Evolutionary conservation across 1,140 invertebrate species (phyloP), one percentile per base, ranked within the genome.

Genomic region (Pseudachorutes palmiensis): DNA sequence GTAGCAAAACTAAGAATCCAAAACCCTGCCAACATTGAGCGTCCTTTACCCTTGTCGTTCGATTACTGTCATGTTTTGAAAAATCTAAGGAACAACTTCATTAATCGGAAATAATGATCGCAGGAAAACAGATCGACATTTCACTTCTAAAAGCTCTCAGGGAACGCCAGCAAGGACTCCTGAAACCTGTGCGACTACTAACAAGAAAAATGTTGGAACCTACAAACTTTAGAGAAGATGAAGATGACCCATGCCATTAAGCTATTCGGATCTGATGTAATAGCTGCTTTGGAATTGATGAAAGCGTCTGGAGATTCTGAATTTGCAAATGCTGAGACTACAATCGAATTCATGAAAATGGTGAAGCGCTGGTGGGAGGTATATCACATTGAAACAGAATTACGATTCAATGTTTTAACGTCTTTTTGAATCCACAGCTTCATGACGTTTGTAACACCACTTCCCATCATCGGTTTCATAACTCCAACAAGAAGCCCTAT

Each of bases 1-100:
- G 19, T 41, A 19, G 19, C 36, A 19, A 5, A 41, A 9, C n/a
- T n/a, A n/a, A 5, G 19, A 19, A 41, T 41, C 19, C 5, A 19
- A 5, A 5, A 41, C 19, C 36, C 36, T 9, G 36, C 19, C 19
- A 48, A 63, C 51, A n/a, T 55, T 14, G 48, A 33, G n/a, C 0
- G 36, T 29, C 62, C 69, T 61, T 63, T 71, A 9, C 61, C 58
- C 51, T 28, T 28, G 22, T 30, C 67, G 1, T 73, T 65, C 62
- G 69, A 71, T 63, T 31, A n/a, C 14, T 66, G 67, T 51, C 72
- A 73, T 62, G 29, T 73, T 1, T 31, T 73, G 1, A 73, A 73
- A 67, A 62, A 67, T 31, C 24, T 73, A 1, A 29, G 70, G 12
- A 71, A 71, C 48, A 66, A 60, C 26, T 57, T 72, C 16, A n/a